Conservation (phyloP, 2,797 vertebrate species). For the Sebastiscus albofasciatus region DNA sequence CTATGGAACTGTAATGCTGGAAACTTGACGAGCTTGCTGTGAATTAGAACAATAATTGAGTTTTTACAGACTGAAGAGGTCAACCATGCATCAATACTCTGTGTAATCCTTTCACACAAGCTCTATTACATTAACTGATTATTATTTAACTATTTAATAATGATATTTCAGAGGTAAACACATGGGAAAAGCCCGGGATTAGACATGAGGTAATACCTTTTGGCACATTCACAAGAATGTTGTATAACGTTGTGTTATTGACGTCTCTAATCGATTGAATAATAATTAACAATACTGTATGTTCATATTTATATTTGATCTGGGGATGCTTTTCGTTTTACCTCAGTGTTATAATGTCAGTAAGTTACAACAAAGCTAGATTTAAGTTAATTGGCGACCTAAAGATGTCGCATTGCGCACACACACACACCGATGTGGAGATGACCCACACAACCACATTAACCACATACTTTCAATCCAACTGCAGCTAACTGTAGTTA, state of each 20-base stretch:
- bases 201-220: background rate
- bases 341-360: background rate
- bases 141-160: background rate
- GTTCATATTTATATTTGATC: background rate
- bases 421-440: background rate
- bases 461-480: background rate
- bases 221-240: background rate
- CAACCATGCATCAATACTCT: background rate
- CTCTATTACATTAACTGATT: background rate
- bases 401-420: slow-evolving; percentile 68
- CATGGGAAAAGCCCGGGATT: background rate
- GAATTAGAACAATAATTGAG: too few species aligned
- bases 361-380: background rate
- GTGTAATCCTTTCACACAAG: background rate
- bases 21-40: too few species aligned
- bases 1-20: too few species aligned
- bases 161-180: background rate
- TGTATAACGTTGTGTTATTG: background rate
- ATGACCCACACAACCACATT: background rate
- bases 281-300: background rate
- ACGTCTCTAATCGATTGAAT: background rate
- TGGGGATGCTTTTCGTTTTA: background rate
- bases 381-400: background rate
- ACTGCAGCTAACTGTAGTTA: background rate
- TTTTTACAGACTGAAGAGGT: background rate